Evolutionary conservation across 2,797 vertebrate species (phyloP).

Genomic region (Pseudochaenichthys georgianus): DNA sequence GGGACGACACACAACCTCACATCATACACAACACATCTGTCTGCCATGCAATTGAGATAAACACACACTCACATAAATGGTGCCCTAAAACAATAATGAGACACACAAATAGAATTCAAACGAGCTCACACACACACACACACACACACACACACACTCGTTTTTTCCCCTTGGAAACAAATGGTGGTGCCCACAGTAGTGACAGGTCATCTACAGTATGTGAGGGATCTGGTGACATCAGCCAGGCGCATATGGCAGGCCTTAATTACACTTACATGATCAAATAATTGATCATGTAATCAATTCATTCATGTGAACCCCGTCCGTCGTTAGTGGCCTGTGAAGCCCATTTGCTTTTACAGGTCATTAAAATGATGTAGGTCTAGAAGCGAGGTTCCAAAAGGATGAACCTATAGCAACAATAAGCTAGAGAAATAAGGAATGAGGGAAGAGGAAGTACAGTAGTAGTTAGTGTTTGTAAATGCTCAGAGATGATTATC

Average conservation of each 20-base stretch:
- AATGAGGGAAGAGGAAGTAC: conserved; percentile 14
- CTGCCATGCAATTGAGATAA: conserved; percentile 34
- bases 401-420: conserved; percentile 60
- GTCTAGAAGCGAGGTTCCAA: conserved; percentile 60
- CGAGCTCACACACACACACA: conserved; percentile 4
- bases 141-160: background rate
- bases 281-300: conserved; percentile 84
- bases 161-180: conserved; percentile 54
- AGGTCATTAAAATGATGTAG: conserved; percentile 82
- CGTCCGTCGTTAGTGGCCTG: conserved; percentile 69
- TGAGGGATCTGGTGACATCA: conserved; percentile 74
- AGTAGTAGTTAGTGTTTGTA: conserved; percentile 33
- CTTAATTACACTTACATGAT: conserved; percentile 82
- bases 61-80: conserved; percentile 26
- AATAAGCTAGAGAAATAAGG: conserved; percentile 44
- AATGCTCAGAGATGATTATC: conserved; percentile 44
- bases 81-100: conserved; percentile 39
- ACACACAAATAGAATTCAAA: conserved; percentile 35
- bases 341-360: conserved; percentile 79
- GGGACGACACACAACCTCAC: conserved; percentile 26
- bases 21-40: conserved; percentile 34
- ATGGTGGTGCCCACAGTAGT: conserved; percentile 37
- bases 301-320: conserved; percentile 76
- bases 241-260: conserved; percentile 68
- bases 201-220: conserved; percentile 49